Percentiles rank a stretch among this genome's conserved stretches.
Evolutionary conservation across 1,140 invertebrate species (phyloP).

Genomic region (Cydia strobilella): DNA sequence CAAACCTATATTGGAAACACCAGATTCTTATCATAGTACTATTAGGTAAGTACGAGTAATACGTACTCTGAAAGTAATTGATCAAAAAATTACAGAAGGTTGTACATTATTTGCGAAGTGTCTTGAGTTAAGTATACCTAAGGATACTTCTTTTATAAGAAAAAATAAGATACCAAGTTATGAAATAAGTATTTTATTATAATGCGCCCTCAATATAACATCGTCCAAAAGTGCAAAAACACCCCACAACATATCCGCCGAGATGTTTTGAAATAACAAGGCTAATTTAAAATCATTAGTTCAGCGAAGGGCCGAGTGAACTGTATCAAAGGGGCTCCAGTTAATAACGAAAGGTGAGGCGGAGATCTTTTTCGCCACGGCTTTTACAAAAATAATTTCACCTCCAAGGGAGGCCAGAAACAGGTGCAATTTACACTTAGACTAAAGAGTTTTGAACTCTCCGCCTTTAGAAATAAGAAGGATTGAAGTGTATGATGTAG

Average conservation of each 20-base stretch:
- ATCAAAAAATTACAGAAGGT: too few species aligned
- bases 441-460: conserved; percentile 1
- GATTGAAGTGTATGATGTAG: not conserved
- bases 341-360: conserved; percentile 75
- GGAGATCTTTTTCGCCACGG: conserved; percentile 62
- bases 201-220: not conserved
- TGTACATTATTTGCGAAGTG: too few species aligned
- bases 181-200: conserved; percentile 35
- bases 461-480: not conserved
- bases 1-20: too few species aligned
- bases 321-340: conserved; percentile 71
- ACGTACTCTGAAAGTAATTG: too few species aligned
- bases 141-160: too few species aligned
- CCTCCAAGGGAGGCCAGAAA: conserved; percentile 41
- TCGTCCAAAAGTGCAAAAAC: conserved; percentile 36
- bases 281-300: conserved; percentile 74
- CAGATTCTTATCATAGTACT: too few species aligned
- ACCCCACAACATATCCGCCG: conserved; percentile 41
- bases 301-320: conserved; percentile 49
- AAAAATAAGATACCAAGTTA: too few species aligned
- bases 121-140: too few species aligned
- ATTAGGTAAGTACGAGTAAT: too few species aligned
- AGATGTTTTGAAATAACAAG: conserved; percentile 60
- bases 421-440: not conserved
- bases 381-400: conserved; percentile 72